These are phyloP conservation scores for Etheostoma cragini DNA, from an alignment of 2,113 vertebrate species.

Conservation along the genomic window DNA sequence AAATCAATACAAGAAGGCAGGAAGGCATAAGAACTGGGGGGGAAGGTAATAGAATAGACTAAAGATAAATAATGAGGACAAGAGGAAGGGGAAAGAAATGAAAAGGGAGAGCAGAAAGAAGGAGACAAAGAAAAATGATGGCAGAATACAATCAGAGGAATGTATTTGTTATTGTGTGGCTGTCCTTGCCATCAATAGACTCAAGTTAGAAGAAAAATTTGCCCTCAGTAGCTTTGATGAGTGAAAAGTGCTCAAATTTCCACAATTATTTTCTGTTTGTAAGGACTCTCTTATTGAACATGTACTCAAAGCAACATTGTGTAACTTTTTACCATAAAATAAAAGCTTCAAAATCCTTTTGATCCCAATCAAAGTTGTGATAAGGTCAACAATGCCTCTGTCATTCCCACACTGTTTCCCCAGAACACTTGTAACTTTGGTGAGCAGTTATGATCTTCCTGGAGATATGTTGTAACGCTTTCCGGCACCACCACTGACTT, in stretches of 20 bases:
- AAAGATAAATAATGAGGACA: constrained; percentile 84
- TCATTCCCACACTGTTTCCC: too few relatives aligned
- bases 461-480: too few relatives aligned
- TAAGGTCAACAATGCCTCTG: too few relatives aligned
- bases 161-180: constrained; percentile 77
- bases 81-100: constrained; percentile 75
- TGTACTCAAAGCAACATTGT: too few relatives aligned
- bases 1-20: constrained; percentile 87
- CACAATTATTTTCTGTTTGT: constrained; percentile 23
- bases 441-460: too few relatives aligned
- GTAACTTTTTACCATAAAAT: too few relatives aligned
- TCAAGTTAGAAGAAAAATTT: constrained; percentile 45
- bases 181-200: constrained; percentile 67
- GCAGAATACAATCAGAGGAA: constrained; percentile 74
- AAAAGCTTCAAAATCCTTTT: too few relatives aligned
- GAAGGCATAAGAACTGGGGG: constrained; percentile 79
- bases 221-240: constrained; percentile 42
- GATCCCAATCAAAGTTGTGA: too few relatives aligned
- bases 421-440: too few relatives aligned
- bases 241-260: constrained; percentile 33
- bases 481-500: too few relatives aligned
- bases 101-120: constrained; percentile 73
- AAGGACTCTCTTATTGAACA: constrained; percentile 18
- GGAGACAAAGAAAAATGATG: constrained; percentile 77
- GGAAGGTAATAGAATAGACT: constrained; percentile 82